A percentile compares a stretch with the other conserved stretches of the same genome.
These are phyloP conservation scores for Erpornis zantholeuca DNA, from an alignment of 2,113 vertebrate genomes.

Conservation along the genomic window DNA sequence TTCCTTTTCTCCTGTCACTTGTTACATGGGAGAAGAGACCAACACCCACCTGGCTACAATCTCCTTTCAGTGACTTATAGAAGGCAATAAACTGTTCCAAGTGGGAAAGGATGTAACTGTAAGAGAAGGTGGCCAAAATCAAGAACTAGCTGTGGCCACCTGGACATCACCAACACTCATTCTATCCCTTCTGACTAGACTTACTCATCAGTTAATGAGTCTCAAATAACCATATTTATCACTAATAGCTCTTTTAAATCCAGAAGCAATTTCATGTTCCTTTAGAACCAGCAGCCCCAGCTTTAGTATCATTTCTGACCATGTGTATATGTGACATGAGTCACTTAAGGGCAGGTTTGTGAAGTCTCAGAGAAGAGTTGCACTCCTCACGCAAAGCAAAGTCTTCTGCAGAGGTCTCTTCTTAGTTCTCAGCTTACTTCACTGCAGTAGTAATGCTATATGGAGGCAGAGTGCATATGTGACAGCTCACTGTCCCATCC, in stretches of 20 bases:
- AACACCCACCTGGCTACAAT: not conserved
- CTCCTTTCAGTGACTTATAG: not conserved
- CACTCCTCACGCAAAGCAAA: not conserved
- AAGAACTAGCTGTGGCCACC: not conserved
- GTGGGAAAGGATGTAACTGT: not conserved
- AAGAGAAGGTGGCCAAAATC: not conserved
- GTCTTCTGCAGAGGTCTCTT: not conserved
- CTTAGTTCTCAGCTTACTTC: not conserved
- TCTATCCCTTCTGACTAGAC: not conserved
- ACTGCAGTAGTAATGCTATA: not conserved
- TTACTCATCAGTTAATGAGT: not conserved
- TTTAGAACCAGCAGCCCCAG: not conserved
- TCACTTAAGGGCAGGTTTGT: not conserved
- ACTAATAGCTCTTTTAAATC: not conserved
- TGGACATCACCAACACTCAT: not conserved
- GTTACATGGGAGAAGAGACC: not conserved
- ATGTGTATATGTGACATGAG: not conserved
- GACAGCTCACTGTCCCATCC: not conserved
- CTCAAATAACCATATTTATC: not conserved
- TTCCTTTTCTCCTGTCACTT: not conserved
- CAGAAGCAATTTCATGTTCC: not conserved
- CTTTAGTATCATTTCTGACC: not conserved
- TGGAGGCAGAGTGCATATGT: not conserved
- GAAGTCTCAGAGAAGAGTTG: not conserved
- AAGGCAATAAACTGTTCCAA: not conserved